phyloP scores from a whole-genome alignment of 2,888 invertebrate species.

The Microctonus brassicae region DNA sequence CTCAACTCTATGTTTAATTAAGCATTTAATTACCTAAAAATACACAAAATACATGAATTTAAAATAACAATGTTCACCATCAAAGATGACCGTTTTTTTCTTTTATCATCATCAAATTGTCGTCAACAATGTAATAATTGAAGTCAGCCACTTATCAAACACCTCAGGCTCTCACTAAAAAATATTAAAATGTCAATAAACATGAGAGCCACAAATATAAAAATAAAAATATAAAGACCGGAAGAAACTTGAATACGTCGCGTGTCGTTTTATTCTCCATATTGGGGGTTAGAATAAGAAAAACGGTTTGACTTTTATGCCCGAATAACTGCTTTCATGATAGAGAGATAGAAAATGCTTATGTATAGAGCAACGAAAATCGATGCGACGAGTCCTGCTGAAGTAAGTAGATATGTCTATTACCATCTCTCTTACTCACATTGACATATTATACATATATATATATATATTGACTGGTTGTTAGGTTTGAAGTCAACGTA shows the following conservation, averaged over 20 bases:
- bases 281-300: not conserved
- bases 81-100: not conserved
- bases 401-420: conserved; percentile 9
- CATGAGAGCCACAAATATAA: not conserved
- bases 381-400: conserved; percentile 20
- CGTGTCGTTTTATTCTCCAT: not conserved
- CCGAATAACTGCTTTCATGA: not conserved
- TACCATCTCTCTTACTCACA: not conserved
- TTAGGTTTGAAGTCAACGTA: conserved; percentile 5
- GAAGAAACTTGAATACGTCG: not conserved
- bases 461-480: not conserved
- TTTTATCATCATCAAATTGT: not conserved
- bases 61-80: not conserved
- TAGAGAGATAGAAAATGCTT: not conserved
- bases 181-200: conserved; percentile 6
- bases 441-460: not conserved
- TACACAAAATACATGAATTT: not conserved
- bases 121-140: conserved; percentile 1
- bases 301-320: conserved; percentile 12
- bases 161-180: not conserved
- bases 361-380: conserved; percentile 20
- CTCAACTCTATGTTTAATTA: not conserved
- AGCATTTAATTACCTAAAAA: not conserved
- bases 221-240: not conserved
- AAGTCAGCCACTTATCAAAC: not conserved